A percentile compares a stretch with the other conserved stretches of the same genome.
These are phyloP conservation scores for Mythimna ferrago DNA, from an alignment of 2,888 invertebrate genomes.

Conservation along the genomic window DNA sequence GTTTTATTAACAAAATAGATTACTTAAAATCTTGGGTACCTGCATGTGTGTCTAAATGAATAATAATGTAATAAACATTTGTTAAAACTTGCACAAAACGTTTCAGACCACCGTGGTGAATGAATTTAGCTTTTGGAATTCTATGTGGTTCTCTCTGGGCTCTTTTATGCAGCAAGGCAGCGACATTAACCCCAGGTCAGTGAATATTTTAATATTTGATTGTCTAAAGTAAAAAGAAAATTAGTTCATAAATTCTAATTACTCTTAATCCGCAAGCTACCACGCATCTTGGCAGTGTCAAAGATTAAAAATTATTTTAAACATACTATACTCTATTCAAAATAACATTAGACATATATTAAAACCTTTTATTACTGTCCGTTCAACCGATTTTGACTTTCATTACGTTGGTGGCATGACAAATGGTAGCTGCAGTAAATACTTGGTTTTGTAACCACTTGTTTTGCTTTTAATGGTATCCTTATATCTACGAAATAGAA, in stretches of 20 bases:
- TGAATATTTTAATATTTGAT: constrained; percentile 71
- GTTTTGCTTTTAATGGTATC: no score
- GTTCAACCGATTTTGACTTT: no score
- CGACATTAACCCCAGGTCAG: constrained; percentile 98
- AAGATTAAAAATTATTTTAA: not conserved
- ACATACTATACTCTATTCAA: no score
- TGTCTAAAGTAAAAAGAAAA: constrained; percentile 54
- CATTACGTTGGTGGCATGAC: no score
- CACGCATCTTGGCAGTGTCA: not conserved
- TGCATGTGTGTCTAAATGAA: no score
- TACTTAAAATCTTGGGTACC: no score
- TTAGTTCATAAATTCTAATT: constrained; percentile 10
- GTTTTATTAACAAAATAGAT: no score
- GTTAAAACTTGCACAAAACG: constrained; percentile 49
- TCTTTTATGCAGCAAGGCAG: constrained; percentile 99
- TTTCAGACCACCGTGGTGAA: constrained; percentile 94
- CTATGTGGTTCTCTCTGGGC: constrained; percentile 99
- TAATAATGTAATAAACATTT: constrained; percentile 54
- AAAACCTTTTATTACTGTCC: no score
- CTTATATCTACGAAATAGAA: no score
- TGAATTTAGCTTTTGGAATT: constrained; percentile 98
- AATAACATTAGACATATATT: no score
- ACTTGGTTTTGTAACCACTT: no score
- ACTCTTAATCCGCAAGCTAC: not conserved
- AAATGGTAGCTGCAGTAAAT: no score